phyloP scores from a whole-genome alignment of 2,113 vertebrate species.

The Riparia riparia region DNA sequence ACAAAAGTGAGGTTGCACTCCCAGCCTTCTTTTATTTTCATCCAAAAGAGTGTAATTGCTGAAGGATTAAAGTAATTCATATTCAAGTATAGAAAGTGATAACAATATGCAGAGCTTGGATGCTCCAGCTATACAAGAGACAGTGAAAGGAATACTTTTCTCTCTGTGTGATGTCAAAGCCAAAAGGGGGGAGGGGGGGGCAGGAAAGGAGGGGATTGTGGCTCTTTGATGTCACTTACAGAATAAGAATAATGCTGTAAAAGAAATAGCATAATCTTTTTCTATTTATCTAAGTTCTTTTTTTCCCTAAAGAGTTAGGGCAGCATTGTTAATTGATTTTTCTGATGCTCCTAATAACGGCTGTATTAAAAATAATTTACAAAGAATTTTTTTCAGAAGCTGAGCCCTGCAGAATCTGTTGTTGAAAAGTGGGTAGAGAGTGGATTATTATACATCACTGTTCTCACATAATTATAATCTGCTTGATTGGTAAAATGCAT shows the following conservation, averaged over 20 bases:
- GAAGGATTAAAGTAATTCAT: slow-evolving; percentile 66
- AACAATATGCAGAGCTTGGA: not conserved
- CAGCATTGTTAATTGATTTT: slow-evolving; percentile 74
- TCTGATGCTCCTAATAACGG: slow-evolving; percentile 50
- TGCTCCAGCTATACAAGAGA: not conserved
- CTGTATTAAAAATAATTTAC: slow-evolving; percentile 69
- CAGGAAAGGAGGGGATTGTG: not conserved
- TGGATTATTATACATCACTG: slow-evolving; percentile 29
- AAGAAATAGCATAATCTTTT: slow-evolving; percentile 50
- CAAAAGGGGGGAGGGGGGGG: not conserved
- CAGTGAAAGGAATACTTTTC: slow-evolving; percentile 55
- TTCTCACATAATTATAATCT: slow-evolving; percentile 37
- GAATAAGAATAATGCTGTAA: slow-evolving; percentile 26
- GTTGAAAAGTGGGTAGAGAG: slow-evolving; percentile 12
- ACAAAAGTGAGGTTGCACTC: slow-evolving; percentile 45
- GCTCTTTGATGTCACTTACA: slow-evolving; percentile 56
- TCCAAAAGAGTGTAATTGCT: slow-evolving; percentile 45
- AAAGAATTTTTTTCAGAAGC: slow-evolving; percentile 31
- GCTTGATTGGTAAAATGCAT: slow-evolving; percentile 27
- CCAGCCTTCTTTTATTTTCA: slow-evolving; percentile 1
- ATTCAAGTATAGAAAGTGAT: slow-evolving; percentile 20
- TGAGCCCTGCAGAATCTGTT: slow-evolving; percentile 32
- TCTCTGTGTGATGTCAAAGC: slow-evolving; percentile 45
- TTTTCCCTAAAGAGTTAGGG: slow-evolving; percentile 52
- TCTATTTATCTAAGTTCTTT: slow-evolving; percentile 43